These are phyloP conservation scores for Drosophila rubida DNA, from an alignment of 2,888 invertebrate species.

Conservation along the genomic window DNA sequence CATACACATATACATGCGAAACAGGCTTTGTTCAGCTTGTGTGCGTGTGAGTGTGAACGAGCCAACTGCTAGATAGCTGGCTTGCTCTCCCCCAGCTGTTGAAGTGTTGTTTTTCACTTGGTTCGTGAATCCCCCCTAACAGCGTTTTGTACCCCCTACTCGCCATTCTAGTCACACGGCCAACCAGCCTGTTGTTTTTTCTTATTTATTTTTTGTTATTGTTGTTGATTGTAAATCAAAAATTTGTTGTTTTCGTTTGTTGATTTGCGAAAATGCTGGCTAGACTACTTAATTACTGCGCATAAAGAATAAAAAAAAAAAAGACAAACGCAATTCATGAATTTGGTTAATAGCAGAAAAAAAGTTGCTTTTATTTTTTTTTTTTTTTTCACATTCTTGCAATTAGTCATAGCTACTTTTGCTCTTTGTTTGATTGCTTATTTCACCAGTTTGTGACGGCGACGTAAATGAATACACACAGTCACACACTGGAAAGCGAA, in stretches of 20 bases:
- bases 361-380: conserved; percentile 25
- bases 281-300: conserved; percentile 43
- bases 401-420: conserved; percentile 67
- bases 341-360: conserved; percentile 24
- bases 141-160: background rate
- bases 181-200: conserved; percentile 25
- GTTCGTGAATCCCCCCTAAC: conserved; percentile 19
- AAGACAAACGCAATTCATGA: conserved; percentile 19
- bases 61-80: conserved; percentile 43
- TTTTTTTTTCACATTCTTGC: conserved; percentile 14
- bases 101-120: conserved; percentile 55
- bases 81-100: conserved; percentile 77
- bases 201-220: conserved; percentile 45
- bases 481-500: conserved; percentile 14
- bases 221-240: conserved; percentile 45
- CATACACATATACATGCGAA: conserved; percentile 10
- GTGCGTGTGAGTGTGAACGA: conserved; percentile 28
- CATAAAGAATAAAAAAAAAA: conserved; percentile 25
- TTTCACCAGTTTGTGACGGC: conserved; percentile 47
- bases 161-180: conserved; percentile 27
- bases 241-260: conserved; percentile 42
- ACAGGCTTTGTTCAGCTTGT: conserved; percentile 44
- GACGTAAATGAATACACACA: conserved; percentile 9
- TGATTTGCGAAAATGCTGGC: conserved; percentile 35
- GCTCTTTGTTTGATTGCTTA: conserved; percentile 47